Evolutionary conservation across 2,888 invertebrate genomes (phyloP), one percentile per base, ranked within the genome.

Genomic region (Noctua janthina): DNA sequence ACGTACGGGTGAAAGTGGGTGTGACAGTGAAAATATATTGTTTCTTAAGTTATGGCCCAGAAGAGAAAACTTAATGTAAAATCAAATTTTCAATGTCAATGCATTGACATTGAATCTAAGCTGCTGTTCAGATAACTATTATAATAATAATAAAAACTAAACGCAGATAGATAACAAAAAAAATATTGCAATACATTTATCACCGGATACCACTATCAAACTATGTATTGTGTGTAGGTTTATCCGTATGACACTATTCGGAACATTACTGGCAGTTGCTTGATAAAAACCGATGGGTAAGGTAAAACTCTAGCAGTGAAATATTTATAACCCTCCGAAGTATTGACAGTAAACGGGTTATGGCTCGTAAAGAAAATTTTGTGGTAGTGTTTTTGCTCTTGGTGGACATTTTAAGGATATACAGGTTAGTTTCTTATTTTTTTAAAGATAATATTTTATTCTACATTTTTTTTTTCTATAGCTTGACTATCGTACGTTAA

Each of bases 121-220:
- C 54, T 13, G 29, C 17, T 7, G 4, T 74, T 23, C 10, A 46
- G 35, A 86, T 64, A 56, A 46, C 10, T 11, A 75, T 46, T 39
- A 73, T 62, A 71, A 79, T 72, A 20, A 69, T 67, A 74, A 29
- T 15, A 35, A 75, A 78, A 74, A 56, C 17, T 1, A 73, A 67
- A 70, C n/a, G 43, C 49, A 29, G 35, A 59, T 7, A 75, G 72
- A 83, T 84, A 85, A 59, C 43, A 78, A 43, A 67, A 79, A 35
- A 67, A 76, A 64, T 77, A 87, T 80, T 80, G 71, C 68, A 73
- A 66, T 74, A 64, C 35, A 62, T 73, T 88, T 88, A 86, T 88
- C 87, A 81, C 86, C 86, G 88, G 90, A 89, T 85, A 68, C 82
- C 23, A 69, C 74, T 89, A 89, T 89, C 90, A 69, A 49, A 71